Conservation (phyloP, 64 coral and sea anemone genomes). For the Montipora capricornis region DNA sequence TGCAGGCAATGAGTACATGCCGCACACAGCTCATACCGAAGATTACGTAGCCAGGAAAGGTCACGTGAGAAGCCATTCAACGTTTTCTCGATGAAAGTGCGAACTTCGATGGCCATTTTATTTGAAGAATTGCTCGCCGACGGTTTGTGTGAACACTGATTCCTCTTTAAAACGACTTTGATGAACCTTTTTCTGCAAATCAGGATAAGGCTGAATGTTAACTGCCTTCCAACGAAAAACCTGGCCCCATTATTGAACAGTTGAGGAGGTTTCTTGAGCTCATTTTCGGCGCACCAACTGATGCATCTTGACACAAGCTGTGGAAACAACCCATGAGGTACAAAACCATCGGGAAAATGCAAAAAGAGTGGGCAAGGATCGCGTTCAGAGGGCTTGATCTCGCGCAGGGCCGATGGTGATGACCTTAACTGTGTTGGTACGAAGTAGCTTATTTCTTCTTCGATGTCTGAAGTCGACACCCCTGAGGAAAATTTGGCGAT, state of each 20-base stretch:
- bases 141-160: neutral
- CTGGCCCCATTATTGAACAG: neutral
- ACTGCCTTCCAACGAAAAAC: neutral
- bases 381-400: constrained; percentile 6
- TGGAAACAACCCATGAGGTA: constrained; percentile 51
- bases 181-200: constrained; percentile 11
- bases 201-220: neutral
- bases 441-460: constrained; percentile 2
- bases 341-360: constrained; percentile 48
- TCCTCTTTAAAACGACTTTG: constrained; percentile 12
- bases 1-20: constrained; percentile 1
- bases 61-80: constrained; percentile 22
- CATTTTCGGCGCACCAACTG: constrained; percentile 19
- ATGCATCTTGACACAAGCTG: constrained; percentile 48
- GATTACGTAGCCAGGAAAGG: constrained; percentile 6
- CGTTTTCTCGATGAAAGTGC: neutral
- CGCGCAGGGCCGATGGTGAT: constrained; percentile 27
- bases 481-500: constrained; percentile 29
- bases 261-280: neutral
- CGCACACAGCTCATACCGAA: constrained; percentile 24
- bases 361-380: constrained; percentile 57
- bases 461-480: neutral
- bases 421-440: constrained; percentile 56
- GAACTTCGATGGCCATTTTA: constrained; percentile 15
- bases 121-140: neutral